Evolutionary conservation across 2,888 invertebrate species (phyloP).

Genomic region (Ommatoiulus sabulosus): DNA sequence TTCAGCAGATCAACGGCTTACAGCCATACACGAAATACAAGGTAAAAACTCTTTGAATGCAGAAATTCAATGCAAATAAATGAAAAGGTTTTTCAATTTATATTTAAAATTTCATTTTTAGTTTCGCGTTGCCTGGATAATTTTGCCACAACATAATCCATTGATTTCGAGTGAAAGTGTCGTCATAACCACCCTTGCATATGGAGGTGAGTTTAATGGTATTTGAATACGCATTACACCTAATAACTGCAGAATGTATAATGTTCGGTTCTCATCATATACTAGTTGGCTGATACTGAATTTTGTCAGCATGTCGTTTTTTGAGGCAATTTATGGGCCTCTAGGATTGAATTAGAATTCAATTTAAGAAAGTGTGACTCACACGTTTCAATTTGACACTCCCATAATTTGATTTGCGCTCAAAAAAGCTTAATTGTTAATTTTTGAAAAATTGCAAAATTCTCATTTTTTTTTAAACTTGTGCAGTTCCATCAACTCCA

Average conservation of each 20-base stretch:
- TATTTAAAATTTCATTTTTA: conserved; percentile 67
- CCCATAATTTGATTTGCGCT: no score
- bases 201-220: conserved; percentile 67
- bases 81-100: not conserved
- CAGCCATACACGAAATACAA: conserved; percentile 90
- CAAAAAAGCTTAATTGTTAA: no score
- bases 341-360: no score
- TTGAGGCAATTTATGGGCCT: no score
- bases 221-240: no score
- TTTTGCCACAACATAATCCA: conserved; percentile 71
- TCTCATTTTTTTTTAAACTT: not conserved
- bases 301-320: no score
- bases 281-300: no score
- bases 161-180: conserved; percentile 65
- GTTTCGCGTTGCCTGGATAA: conserved; percentile 88
- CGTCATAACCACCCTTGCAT: conserved; percentile 66
- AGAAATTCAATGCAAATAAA: not conserved
- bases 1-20: conserved; percentile 76
- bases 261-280: no score
- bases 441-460: not conserved
- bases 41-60: conserved; percentile 72
- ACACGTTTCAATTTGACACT: no score
- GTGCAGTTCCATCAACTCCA: conserved; percentile 79
- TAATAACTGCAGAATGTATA: no score
- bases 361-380: no score